Conservation (phyloP, 2,797 vertebrate genomes). For the Epinephelus malabaricus region DNA sequence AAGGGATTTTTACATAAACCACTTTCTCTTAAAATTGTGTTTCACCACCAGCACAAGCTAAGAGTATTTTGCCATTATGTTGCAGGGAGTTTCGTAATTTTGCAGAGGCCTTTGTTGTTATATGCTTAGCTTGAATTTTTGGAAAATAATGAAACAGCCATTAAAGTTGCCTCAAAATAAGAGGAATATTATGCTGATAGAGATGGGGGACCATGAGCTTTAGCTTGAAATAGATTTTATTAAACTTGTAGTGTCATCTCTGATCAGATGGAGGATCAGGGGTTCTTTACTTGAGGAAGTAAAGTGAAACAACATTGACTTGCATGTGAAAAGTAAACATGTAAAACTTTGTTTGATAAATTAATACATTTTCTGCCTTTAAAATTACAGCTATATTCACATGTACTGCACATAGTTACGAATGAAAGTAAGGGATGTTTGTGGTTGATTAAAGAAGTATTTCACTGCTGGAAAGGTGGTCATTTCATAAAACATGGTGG, state of each 20-base stretch:
- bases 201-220: conserved; percentile 2
- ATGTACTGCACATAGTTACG: too few species aligned
- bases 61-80: conserved; percentile 43
- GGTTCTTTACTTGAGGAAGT: background rate
- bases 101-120: conserved; percentile 32
- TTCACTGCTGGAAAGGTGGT: too few species aligned
- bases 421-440: too few species aligned
- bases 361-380: too few species aligned
- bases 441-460: too few species aligned
- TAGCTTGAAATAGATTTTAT: background rate
- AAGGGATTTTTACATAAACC: conserved; percentile 75
- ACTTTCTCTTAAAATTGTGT: conserved; percentile 65
- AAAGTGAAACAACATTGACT: conserved; percentile 3
- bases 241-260: background rate
- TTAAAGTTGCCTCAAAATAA: background rate
- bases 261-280: background rate
- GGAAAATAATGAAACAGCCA: conserved; percentile 25
- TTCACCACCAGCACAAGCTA: conserved; percentile 38
- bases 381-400: background rate
- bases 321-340: background rate
- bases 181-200: background rate
- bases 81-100: conserved; percentile 26
- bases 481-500: too few species aligned
- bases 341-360: too few species aligned
- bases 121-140: conserved; percentile 13